A percentile compares a stretch with the other conserved stretches of the same genome.
Evolutionary conservation across 2,113 vertebrate genomes (phyloP).

Genomic region (Bubo blakistoni): DNA sequence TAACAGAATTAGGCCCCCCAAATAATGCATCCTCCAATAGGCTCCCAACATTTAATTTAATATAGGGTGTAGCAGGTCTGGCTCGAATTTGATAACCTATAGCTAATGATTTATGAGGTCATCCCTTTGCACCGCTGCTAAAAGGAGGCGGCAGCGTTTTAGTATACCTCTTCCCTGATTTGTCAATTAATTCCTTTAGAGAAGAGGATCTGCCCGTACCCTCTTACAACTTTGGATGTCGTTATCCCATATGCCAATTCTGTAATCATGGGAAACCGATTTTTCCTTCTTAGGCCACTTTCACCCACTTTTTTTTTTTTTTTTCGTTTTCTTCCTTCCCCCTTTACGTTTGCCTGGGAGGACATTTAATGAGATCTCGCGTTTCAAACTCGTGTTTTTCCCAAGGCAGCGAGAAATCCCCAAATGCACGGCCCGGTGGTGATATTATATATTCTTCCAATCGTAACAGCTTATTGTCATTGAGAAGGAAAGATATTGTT

Average conservation of each 20-base stretch:
- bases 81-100: conserved; percentile 61
- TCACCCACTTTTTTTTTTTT: neutral
- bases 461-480: conserved; percentile 62
- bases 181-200: conserved; percentile 60
- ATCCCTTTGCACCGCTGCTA: conserved; percentile 60
- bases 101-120: conserved; percentile 74
- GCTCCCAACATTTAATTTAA: conserved; percentile 65
- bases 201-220: neutral
- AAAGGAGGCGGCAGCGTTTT: conserved; percentile 48
- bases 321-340: neutral
- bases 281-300: conserved; percentile 23
- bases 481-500: conserved; percentile 41
- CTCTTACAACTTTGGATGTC: conserved; percentile 11
- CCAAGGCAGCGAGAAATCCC: conserved; percentile 52
- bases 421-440: conserved; percentile 24
- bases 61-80: conserved; percentile 56
- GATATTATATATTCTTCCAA: conserved; percentile 59
- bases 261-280: neutral
- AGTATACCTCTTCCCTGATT: conserved; percentile 37
- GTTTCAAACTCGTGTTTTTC: conserved; percentile 23
- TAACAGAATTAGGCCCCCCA: conserved; percentile 67
- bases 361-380: conserved; percentile 28
- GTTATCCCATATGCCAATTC: neutral
- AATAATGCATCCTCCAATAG: conserved; percentile 59
- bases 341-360: neutral